A percentile compares a stretch with the other conserved stretches of the same genome.
Conservation (phyloP, 2,113 vertebrate species). For the Phalacrocorax aristotelis region DNA sequence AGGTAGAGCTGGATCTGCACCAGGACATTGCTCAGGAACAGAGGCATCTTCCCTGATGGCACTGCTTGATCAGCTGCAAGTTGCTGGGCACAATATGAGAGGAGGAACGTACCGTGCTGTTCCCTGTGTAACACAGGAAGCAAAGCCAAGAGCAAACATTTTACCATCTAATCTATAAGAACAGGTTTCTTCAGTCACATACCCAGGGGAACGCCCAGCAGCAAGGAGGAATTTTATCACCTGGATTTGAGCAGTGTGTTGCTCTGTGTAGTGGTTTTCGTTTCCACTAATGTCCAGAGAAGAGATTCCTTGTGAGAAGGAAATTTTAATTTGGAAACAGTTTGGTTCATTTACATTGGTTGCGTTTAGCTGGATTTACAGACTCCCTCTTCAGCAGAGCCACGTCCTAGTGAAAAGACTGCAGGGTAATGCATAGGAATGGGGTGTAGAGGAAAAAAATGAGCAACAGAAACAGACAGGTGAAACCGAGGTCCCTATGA, state of each 20-base stretch:
- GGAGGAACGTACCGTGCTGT: fast-evolving
- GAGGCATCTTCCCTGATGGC: neutral
- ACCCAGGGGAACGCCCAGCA: neutral
- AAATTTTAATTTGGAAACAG: neutral
- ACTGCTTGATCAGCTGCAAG: fast-evolving
- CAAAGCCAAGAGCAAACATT: neutral
- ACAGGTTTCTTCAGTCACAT: neutral
- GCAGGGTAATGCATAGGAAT: neutral
- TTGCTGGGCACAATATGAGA: neutral
- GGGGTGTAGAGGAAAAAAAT: neutral
- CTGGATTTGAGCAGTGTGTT: neutral
- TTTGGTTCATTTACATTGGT: neutral
- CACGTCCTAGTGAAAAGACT: neutral
- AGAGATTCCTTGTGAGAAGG: neutral
- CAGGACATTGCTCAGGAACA: neutral
- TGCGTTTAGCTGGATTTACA: neutral
- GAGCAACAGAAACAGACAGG: neutral
- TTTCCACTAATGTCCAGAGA: neutral
- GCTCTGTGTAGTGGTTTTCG: neutral
- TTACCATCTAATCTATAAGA: neutral
- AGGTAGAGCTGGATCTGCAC: neutral
- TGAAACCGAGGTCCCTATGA: fast-evolving
- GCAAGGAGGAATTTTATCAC: neutral
- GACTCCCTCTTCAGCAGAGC: neutral
- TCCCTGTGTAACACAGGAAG: fast-evolving